These are phyloP conservation scores for Mesoclemmys tuberculata DNA, from an alignment of 2,113 vertebrate genomes.

Conservation along the genomic window DNA sequence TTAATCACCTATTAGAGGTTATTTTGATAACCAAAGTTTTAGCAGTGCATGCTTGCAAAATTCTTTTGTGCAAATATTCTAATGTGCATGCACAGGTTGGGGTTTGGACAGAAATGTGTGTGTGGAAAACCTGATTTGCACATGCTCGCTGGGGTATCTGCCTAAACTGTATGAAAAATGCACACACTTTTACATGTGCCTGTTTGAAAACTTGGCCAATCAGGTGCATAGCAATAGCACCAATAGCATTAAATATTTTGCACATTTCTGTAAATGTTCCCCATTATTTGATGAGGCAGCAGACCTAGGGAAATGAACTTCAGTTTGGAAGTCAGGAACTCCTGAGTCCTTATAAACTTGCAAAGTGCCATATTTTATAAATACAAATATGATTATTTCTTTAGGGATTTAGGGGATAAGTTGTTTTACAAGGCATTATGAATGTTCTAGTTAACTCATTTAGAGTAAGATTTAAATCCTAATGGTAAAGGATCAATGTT, in stretches of 20 bases:
- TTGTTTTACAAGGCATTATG: neutral
- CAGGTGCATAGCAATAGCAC: neutral
- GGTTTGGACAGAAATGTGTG: neutral
- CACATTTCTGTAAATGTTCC: neutral
- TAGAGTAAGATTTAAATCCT: neutral
- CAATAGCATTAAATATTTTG: neutral
- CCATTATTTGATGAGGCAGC: neutral
- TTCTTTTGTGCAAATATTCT: neutral
- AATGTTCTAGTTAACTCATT: neutral
- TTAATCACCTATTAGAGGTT: neutral
- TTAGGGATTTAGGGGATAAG: neutral
- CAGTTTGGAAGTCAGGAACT: neutral
- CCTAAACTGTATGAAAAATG: neutral
- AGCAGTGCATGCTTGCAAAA: neutral
- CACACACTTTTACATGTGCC: neutral
- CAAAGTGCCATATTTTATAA: neutral
- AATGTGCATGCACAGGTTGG: neutral
- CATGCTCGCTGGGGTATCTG: fast-evolving
- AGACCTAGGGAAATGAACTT: neutral
- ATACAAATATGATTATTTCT: neutral
- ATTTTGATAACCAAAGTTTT: neutral
- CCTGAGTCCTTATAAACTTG: neutral
- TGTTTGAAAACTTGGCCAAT: neutral
- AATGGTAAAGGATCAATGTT: neutral
- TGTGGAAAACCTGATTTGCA: neutral